Base-by-base conservation (phyloP, 2,797 vertebrate genomes). In the Sitta carolinensis region DNA sequence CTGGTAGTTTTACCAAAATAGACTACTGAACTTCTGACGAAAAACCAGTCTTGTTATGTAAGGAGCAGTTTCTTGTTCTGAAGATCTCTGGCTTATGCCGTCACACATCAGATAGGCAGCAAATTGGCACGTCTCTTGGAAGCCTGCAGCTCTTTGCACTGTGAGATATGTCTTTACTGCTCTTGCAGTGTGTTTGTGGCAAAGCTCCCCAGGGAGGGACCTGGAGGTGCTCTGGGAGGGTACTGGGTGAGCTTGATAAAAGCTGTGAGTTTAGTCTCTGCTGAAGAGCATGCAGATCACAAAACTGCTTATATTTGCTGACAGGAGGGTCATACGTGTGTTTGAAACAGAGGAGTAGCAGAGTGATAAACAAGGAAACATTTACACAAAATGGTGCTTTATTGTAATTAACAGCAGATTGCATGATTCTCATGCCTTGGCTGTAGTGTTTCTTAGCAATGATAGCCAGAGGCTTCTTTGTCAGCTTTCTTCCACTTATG, bases 291-390 rank as follows among this genome's bases (percentile, higher is more conserved):
- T 30, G 55, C 57, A 48, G 47, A 8, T 22, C 62, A 30, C 21
- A 2, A 30, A 42, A 36, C 16, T 25, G 21, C 43, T 34, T 13
- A 0, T 3, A 2, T 36, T 74, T 16, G 5, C 47, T 79, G 77
- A 6, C 9, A 17, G 70, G 40, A 50, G 57, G 25, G 27, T 63
- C 38, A 8, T 34, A 5, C 2, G 42, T 50, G 52, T 43, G 4
- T 68, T 72, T 45, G 67, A 59, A 75, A 55, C 7, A 51, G 87
- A 63, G 47, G 11, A 58, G 52, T 5, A 70, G 42, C 19, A 55
- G 59, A 23, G 11, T 5, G 12, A 57, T 40, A 47, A 78, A 64
- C 59, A 25, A 32, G 9, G 77, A 84, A 55, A 51, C 29, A 29
- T 84, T 76, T 20, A 40, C 19, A 42, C 34, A 32, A 30, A 42